Base-by-base conservation (phyloP, 2,797 vertebrate species). In the Poeciliopsis turneri region DNA sequence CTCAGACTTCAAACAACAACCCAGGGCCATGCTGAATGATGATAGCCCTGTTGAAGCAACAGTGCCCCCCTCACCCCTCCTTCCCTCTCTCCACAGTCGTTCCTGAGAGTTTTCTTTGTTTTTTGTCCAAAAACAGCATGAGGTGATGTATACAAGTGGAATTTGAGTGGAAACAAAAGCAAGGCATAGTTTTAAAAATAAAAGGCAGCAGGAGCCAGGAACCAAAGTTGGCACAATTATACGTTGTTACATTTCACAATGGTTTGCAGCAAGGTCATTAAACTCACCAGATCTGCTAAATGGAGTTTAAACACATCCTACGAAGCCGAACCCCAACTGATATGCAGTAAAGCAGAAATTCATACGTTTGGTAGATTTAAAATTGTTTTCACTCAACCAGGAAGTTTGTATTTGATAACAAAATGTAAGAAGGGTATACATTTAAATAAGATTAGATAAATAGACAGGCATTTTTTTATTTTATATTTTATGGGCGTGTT, bases 1-100 rank as follows among this genome's bases (percentile, higher is more conserved):
- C 68, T 74, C 39, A 69, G 41, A 69, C 68, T 43, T 43, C 68
- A 45, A 70, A 70, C 41, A 45, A 70, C 66, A 45, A 43, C 36
- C 41, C 11, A 45, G 41, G 68, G 25, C 23, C 23, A 70, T 7
- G 12, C 68, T 70, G 68, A n/a, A 70, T 7, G 68, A 41, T 68
- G 39, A 68, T 68, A 43, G 20, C 36, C 66, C 18, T 25, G 36
- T 68, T 25, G 66, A 70, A 70, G 41, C 68, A 70, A 45, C 41
- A 45, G 39, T 70, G 41, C 23, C 39, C 11, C 11, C 68, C 20
- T 9, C 28, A 16, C 13, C 13, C 15, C 28, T 61, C 57, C 36
- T 23, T 25, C 20, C 20, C 68, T 16, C 23, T 45, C 41, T 70
- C 25, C 68, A 45, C 47, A 53, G 30, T 51, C 55, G 33, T 5